Percentiles rank a stretch among this genome's conserved stretches.
These are phyloP conservation scores for Neolamprologus modestus DNA, from an alignment of 2,113 vertebrate genomes.

Conservation along the genomic window DNA sequence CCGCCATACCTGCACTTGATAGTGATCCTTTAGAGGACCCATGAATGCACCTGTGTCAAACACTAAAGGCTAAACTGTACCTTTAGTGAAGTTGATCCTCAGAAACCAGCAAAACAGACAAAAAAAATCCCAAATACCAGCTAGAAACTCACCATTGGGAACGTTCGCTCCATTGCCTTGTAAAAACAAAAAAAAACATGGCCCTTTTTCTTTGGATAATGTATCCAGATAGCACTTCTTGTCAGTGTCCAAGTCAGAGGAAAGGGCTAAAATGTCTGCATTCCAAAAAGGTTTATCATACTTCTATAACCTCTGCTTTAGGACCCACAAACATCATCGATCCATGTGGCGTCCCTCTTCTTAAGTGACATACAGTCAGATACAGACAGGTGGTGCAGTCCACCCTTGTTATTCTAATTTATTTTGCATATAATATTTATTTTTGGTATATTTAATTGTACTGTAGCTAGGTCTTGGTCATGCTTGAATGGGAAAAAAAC, in stretches of 20 bases:
- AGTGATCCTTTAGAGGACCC: slow-evolving; percentile 18
- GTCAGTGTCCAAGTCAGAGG: slow-evolving; percentile 32
- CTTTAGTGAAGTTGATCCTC: slow-evolving; percentile 27
- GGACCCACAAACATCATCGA: slow-evolving; percentile 20
- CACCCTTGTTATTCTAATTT: slow-evolving; percentile 50
- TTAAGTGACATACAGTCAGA: slow-evolving; percentile 3
- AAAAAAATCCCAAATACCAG: slow-evolving; percentile 36
- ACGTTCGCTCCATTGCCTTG: slow-evolving; percentile 51
- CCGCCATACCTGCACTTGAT: neutral
- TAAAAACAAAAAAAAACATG: slow-evolving; percentile 13
- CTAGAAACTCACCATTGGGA: slow-evolving; percentile 51
- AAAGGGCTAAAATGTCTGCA: slow-evolving; percentile 58
- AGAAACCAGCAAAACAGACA: slow-evolving; percentile 54
- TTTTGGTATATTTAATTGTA: slow-evolving; percentile 65
- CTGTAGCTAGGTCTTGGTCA: slow-evolving; percentile 37
- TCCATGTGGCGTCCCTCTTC: slow-evolving; percentile 7
- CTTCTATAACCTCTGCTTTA: slow-evolving; percentile 30
- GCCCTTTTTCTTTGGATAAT: slow-evolving; percentile 23
- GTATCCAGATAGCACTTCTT: slow-evolving; percentile 41
- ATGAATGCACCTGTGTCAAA: slow-evolving; percentile 10
- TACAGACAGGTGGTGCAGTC: slow-evolving; percentile 33
- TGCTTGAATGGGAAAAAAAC: slow-evolving; percentile 16
- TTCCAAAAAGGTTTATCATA: slow-evolving; percentile 53
- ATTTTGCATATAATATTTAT: slow-evolving; percentile 67
- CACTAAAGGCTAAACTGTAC: neutral